Evolutionary conservation across 2,888 invertebrate species (phyloP).

Genomic region (Leptinotarsa haldemani): DNA sequence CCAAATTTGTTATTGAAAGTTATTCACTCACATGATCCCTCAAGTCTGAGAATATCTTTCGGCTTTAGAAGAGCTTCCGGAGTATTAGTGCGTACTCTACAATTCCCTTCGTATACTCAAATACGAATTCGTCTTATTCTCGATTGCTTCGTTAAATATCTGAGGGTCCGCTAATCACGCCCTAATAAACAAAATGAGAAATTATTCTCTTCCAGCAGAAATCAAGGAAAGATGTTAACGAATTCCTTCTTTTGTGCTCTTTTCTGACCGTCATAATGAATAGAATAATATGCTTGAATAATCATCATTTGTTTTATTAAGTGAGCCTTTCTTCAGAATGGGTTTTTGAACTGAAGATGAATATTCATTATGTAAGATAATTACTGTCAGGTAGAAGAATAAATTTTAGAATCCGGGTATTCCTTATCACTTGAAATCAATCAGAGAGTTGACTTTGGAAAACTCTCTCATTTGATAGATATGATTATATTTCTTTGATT

Average conservation of each 20-base stretch:
- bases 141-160: conserved; percentile 1
- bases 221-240: conserved; percentile 21
- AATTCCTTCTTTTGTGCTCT: conserved; percentile 37
- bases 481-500: conserved; percentile 32
- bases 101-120: too few relatives aligned
- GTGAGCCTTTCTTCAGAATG: conserved; percentile 18
- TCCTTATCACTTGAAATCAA: conserved; percentile 59
- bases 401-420: conserved; percentile 54
- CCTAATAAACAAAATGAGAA: neutral
- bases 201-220: neutral
- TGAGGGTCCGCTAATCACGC: neutral
- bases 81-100: too few relatives aligned
- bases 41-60: neutral
- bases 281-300: conserved; percentile 35
- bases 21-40: neutral
- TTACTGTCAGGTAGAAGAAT: conserved; percentile 52
- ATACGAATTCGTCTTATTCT: neutral
- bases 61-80: neutral
- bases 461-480: conserved; percentile 53
- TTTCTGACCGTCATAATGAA: conserved; percentile 31
- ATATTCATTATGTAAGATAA: conserved; percentile 56
- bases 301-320: conserved; percentile 36
- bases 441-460: conserved; percentile 48
- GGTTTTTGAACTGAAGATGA: conserved; percentile 48
- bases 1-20: too few relatives aligned